A percentile compares a stretch with the other conserved stretches of the same genome.
These are phyloP conservation scores for Phrynocephalus forsythii DNA, from an alignment of 2,797 vertebrate genomes.

Conservation along the genomic window DNA sequence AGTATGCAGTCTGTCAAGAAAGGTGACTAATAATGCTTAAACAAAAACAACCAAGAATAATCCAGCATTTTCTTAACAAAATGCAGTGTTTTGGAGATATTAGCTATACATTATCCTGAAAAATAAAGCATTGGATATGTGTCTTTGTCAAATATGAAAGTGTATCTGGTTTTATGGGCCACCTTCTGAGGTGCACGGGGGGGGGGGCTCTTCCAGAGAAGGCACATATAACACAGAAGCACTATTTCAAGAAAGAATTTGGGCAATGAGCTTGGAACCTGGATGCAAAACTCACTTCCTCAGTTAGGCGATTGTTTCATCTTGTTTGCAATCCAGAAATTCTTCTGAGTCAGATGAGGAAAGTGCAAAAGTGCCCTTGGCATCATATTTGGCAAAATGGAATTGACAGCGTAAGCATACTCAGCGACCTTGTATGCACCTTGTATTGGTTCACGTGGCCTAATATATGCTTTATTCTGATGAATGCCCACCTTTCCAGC, in stretches of 20 bases:
- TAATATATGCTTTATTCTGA: slow-evolving; percentile 22
- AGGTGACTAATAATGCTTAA: background rate
- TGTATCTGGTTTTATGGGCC: background rate
- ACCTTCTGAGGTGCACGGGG: background rate
- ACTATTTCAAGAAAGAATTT: background rate
- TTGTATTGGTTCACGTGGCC: too few species aligned
- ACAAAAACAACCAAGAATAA: background rate
- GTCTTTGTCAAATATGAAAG: background rate
- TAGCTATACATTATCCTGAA: background rate
- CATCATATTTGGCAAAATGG: background rate
- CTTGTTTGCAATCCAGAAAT: background rate
- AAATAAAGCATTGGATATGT: background rate
- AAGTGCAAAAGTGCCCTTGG: background rate
- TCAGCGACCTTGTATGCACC: background rate
- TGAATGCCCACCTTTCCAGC: slow-evolving; percentile 19
- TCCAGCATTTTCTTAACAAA: background rate
- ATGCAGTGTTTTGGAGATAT: background rate
- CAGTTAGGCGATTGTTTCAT: background rate
- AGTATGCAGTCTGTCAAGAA: background rate
- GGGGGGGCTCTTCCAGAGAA: background rate
- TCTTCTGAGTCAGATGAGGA: background rate
- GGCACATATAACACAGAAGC: background rate
- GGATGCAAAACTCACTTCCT: background rate
- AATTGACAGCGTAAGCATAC: background rate
- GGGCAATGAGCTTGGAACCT: background rate